Base-by-base conservation (phyloP, 2,888 invertebrate species). In the Coenonympha glycerion region DNA sequence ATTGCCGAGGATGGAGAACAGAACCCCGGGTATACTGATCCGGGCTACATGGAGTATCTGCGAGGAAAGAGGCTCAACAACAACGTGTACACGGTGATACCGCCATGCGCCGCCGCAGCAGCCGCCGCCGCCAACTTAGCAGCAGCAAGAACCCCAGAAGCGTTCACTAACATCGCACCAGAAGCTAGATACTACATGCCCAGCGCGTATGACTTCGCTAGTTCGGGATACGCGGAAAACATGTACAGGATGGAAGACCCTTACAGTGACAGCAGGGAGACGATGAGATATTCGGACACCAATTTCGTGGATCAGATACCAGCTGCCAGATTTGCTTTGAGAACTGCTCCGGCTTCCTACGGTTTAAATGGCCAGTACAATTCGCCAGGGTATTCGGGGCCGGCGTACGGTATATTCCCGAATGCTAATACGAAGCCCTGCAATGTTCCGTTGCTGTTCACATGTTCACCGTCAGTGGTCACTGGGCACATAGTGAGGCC, bases 391-490 rank as follows among this genome's bases (percentile, higher is more conserved):
- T 28, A 45, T 16, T 11, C 48, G 1, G 56, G 54, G 9, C 64
- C 75, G 4, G 74, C 76, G 0, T 69, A 71, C 6, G 78, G 82
- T 2, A 66, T 82, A 47, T 85, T 84, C 62, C 82, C 83, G 0
- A 76, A 73, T 36, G 77, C 74, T 0, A 76, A 78, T 39, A 65
- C 65, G 0, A 76, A 76, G 11, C 76, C 76, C 0, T 80, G 81
- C 57, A 72, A 67, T 31, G 70, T 83, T 2, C 86, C 86, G 0
- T 63, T 86, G 6, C 65, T 86, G 33, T 71, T 87, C 53, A 84
- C 80, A 58, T 87, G 86, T 47, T 69, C 83, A 1, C 86, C 86
- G 0, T 70, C 76, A 0, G 71, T 87, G 49, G 71, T 75, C 1
- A 63, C 72, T 1, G 85, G 84, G 0, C 69, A 66, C 5, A 59